Evolutionary conservation across 1,140 invertebrate species (phyloP), one percentile per base, ranked within the genome.

Genomic region (Thereuonema tuberculata): DNA sequence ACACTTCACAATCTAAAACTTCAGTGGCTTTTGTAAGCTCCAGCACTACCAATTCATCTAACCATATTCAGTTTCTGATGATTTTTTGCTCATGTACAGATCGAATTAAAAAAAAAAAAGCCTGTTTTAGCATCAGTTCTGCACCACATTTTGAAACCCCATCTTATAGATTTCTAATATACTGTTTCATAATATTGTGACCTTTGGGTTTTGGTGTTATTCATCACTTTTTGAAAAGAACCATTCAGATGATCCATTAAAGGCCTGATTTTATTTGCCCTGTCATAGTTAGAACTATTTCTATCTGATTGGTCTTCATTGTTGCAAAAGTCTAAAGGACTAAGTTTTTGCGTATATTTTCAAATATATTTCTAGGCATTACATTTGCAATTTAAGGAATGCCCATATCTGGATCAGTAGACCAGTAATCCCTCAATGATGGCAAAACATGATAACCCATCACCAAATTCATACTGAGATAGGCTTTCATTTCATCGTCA

Each of bases 141-240:
- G 20, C 28, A 56, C 25, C 55, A 56, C 55, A 56, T 56, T 21
- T 56, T 56, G 55, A 56, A 29, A 15, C 55, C 55, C 55, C n/a
- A 56, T 37, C 27, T 29, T 37, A 28, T 37, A 29, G 55, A 28
- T 56, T 56, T 56, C 31, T 29, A 15, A 17, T 31, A 56, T 56
- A 5, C 26, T 56, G 28, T 27, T 56, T 56, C 55, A 56, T 56
- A 14, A 37, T 31, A 29, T 56, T 29, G 20, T 56, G 25, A 1
- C 55, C 55, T n/a, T 56, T 56, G 55, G 31, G 31, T 29, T 28
- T 56, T 9, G 31, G 3, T 27, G 31, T 56, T 37, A 9, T 37
- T 37, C 17, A 37, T 37, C 31, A 17, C 31, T 37, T 37, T 37
- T 37, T 37, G 31, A 37, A 37, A 37, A 37, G 31, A 37, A 37